Evolutionary conservation across 2,113 vertebrate species (phyloP).

Genomic region (Illadopsis cleaveri): DNA sequence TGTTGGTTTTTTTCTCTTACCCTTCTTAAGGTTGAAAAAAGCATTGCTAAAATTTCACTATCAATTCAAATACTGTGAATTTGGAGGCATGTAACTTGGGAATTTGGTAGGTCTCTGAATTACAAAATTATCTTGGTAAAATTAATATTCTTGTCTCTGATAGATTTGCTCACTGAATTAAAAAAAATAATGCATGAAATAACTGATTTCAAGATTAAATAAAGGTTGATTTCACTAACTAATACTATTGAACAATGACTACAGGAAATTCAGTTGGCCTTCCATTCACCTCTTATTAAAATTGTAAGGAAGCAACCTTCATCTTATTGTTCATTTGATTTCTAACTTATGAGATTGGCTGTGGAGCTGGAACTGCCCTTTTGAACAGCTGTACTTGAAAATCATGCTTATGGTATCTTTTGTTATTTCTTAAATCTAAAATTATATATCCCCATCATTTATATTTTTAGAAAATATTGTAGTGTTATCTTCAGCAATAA

Average conservation of each 20-base stretch:
- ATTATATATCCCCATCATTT: background rate
- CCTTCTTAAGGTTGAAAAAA: background rate
- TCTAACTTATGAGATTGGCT: background rate
- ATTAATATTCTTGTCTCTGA: background rate
- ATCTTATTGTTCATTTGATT: background rate
- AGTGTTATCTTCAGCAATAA: background rate
- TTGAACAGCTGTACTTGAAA: background rate
- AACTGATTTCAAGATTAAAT: slow-evolving; percentile 4
- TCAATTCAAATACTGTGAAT: background rate
- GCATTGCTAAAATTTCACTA: background rate
- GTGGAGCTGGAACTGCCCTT: background rate
- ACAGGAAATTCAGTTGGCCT: background rate
- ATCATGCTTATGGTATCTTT: background rate
- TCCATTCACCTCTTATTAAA: background rate
- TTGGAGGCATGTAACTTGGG: background rate
- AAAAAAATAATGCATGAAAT: background rate
- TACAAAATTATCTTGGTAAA: background rate
- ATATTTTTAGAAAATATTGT: background rate
- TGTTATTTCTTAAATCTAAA: background rate
- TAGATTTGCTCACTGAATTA: background rate
- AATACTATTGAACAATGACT: background rate
- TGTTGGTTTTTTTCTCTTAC: background rate
- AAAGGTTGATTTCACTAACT: background rate
- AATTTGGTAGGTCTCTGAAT: background rate
- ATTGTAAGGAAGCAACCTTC: background rate